These are phyloP conservation scores for Cassiopea xamachana DNA, from an alignment of 30 jellyfish, hydroid and myxozoan species.

Conservation along the genomic window DNA sequence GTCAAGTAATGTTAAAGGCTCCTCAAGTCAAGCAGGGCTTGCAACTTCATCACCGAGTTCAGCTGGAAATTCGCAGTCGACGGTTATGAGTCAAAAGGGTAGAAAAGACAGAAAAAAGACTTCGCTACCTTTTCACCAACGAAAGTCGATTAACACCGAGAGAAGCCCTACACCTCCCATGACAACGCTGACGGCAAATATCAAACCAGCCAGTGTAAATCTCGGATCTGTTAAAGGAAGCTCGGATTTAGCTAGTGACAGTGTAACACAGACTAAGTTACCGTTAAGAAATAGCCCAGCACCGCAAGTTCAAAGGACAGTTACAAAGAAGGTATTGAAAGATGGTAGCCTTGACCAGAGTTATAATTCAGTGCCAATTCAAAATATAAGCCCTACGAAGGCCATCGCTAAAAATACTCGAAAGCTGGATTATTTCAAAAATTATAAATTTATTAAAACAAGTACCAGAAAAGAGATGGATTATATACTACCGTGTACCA, in stretches of 20 bases:
- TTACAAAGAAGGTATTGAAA: not conserved
- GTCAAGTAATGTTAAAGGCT: constrained; percentile 16
- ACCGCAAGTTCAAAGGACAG: constrained; percentile 7
- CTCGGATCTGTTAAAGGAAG: constrained; percentile 31
- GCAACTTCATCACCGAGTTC: constrained; percentile 54
- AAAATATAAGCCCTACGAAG: constrained; percentile 37
- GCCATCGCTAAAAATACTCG: not conserved
- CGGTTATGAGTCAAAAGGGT: constrained; percentile 31
- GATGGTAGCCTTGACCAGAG: constrained; percentile 34
- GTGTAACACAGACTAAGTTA: not conserved
- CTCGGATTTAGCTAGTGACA: constrained; percentile 6
- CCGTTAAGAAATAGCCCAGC: constrained; percentile 32
- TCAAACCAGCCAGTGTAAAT: constrained; percentile 18
- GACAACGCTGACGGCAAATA: constrained; percentile 19
- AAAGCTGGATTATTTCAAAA: not conserved
- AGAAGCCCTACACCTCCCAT: constrained; percentile 76
- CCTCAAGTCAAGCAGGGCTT: constrained; percentile 24
- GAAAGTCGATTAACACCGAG: constrained; percentile 60
- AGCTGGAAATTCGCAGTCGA: constrained; percentile 19
- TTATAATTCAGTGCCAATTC: constrained; percentile 46
- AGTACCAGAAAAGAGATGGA: not conserved
- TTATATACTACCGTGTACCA: constrained; percentile 39
- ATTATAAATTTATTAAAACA: not conserved
- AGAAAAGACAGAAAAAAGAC: constrained; percentile 67
- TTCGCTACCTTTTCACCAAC: constrained; percentile 62